Conservation (phyloP, 1,140 invertebrate species). For the Pseudomyrmex concolor region DNA sequence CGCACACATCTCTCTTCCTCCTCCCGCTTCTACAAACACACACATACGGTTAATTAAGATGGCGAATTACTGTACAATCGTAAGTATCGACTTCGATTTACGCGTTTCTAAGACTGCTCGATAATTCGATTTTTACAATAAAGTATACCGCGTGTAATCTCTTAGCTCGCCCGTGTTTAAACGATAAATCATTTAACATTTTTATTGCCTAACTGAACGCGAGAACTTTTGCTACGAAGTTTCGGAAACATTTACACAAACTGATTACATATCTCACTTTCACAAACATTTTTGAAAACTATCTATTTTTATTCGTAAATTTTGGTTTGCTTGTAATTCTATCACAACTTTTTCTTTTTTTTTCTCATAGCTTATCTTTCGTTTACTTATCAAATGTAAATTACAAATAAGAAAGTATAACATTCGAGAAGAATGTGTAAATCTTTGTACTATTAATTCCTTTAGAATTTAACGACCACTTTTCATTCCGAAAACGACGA, state of each 20-base stretch:
- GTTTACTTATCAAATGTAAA: background rate
- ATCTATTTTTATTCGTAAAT: background rate
- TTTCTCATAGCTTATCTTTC: background rate
- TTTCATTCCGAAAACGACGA: background rate
- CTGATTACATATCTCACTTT: background rate
- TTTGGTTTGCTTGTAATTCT: background rate
- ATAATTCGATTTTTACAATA: constrained; percentile 22
- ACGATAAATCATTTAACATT: constrained; percentile 8
- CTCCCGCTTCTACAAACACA: background rate
- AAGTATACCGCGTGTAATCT: background rate
- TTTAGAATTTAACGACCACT: background rate
- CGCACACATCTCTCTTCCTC: background rate
- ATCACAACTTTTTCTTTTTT: background rate
- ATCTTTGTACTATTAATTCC: background rate
- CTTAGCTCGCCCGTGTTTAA: background rate
- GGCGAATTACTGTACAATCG: constrained; percentile 3
- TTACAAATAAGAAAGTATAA: background rate
- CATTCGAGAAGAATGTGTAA: background rate
- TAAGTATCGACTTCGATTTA: constrained; percentile 15
- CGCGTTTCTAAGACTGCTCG: constrained; percentile 16
- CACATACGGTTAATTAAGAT: constrained; percentile 16
- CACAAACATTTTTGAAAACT: background rate
- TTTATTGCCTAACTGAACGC: constrained; percentile 46
- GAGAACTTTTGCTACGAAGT: constrained; percentile 8
- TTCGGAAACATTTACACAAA: background rate